Base-by-base conservation (phyloP, 2,797 vertebrate genomes). In the Neosalanx taihuensis region DNA sequence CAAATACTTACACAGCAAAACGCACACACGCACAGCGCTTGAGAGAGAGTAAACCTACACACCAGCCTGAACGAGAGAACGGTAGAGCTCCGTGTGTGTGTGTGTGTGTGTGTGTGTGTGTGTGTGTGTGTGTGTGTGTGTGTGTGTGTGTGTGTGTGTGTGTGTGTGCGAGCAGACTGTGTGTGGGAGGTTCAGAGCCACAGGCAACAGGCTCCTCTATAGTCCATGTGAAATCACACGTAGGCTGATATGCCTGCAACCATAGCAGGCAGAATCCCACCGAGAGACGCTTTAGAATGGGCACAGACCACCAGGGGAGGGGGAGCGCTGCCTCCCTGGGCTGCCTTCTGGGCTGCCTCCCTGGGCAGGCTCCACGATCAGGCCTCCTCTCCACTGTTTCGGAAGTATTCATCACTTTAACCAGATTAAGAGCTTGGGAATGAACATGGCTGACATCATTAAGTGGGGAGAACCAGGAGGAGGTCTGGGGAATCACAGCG, bases 191-290 rank as follows among this genome's bases (percentile, higher is more conserved):
- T 83, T 83, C 82, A 73, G 81, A 82, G 89, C 91, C 86, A 83
- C 85, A 87, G 90, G 90, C 89, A 10, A 85, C 83, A 76, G 87
- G 85, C 81, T 85, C 88, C 86, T 91, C 86, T 87, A 87, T 85
- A 88, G 85, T 80, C 87, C 81, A 85, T 88, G 86, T 90, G 89
- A 90, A 93, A 89, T 91, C 87, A 89, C 79, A 90, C 82, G 89
- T 91, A 90, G 90, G 89, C 83, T 84, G 90, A 87, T 87, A 85
- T 88, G 89, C 90, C 89, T 89, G 84, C 84, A 90, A 90, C 86
- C 89, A 88, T 75, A 53, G 79, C 75, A 74, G 79, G 82, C 78
- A 79, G 81, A 85, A 88, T 88, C 87, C 71, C 81, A 83, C 20
- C 4, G 13, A 30, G 62, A 58, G 58, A 37, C 37, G 33, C 13